A percentile compares a stretch with the other conserved stretches of the same genome.
Conservation (phyloP, 2,113 vertebrate species). For the Notarius quadriscutis region DNA sequence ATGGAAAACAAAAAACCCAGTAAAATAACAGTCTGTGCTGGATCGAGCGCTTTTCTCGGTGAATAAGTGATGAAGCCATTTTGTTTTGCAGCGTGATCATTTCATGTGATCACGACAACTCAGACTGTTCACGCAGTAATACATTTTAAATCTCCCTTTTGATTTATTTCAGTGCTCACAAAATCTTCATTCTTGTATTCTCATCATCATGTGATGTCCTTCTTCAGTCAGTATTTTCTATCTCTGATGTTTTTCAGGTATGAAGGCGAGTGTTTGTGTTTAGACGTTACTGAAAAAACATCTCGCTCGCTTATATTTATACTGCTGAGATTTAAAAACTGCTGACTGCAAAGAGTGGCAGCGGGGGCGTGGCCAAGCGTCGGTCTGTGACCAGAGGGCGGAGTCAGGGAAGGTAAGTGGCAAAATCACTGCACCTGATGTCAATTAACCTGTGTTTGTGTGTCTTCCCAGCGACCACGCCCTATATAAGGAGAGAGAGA, state of each 20-base stretch:
- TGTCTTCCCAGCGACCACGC: too few species aligned
- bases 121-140: background rate
- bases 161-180: background rate
- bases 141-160: background rate
- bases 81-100: background rate
- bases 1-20: too few species aligned
- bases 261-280: background rate
- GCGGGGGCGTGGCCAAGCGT: too few species aligned
- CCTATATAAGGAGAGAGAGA: too few species aligned
- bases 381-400: too few species aligned
- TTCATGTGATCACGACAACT: too few species aligned
- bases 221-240: background rate
- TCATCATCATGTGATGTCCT: background rate
- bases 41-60: background rate
- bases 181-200: background rate
- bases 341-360: background rate
- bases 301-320: too few species aligned
- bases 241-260: background rate
- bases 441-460: too few species aligned
- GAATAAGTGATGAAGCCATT: background rate
- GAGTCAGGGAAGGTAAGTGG: too few species aligned
- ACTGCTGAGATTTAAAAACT: background rate
- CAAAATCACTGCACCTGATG: too few species aligned
- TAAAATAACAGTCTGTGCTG: background rate
- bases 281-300: background rate